Evolutionary conservation across 2,797 vertebrate genomes (phyloP), one percentile per base, ranked within the genome.

Genomic region (Ctenopoma kingsleyae): DNA sequence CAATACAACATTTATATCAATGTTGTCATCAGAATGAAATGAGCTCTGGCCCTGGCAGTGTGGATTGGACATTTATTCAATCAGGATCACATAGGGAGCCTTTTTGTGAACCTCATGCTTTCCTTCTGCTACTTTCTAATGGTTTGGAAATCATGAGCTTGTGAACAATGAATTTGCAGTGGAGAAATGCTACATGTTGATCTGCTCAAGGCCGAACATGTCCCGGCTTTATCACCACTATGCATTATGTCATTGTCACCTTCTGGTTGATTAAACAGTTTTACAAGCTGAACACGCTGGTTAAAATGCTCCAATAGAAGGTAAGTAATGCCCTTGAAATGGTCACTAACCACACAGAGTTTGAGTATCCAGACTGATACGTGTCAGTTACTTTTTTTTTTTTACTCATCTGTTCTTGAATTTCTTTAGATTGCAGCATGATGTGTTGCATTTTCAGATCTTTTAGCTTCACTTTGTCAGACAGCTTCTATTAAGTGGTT

Each of bases 131-230:
- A 12, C 5, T 57, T 56, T 44, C 11, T 36, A 35, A 43, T 47
- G 46, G n/a, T 49, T 63, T 50, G 64, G 32, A 67, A 62, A 55
- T 46, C 35, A 46, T 4, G 16, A 48, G 27, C 17, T 20, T 54
- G 23, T 22, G 12, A 40, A 56, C 46, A 30, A 16, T 2, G 51
- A 60, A 40, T 56, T 71, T 58, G 23, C 30, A 13, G 25, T 30
- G 38, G 4, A 54, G 19, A 69, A 71, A 68, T 10, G 30, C 61
- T 25, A 22, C 53, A 5, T 54, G 73, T 78, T 43, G 71, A 73
- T 84, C 55, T 20, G n/a, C 40, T 52, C 36, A 8, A 50, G 1
- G 2, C 40, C 23, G 38, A 77, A 27, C 49, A 40, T 6, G 38
- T 36, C 49, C 62, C 49, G 17, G 57, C 36, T 65, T 50, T 3